Evolutionary conservation across 1,140 invertebrate genomes (phyloP), one percentile per base, ranked within the genome.

Genomic region (Oedothorax gibbosus): DNA sequence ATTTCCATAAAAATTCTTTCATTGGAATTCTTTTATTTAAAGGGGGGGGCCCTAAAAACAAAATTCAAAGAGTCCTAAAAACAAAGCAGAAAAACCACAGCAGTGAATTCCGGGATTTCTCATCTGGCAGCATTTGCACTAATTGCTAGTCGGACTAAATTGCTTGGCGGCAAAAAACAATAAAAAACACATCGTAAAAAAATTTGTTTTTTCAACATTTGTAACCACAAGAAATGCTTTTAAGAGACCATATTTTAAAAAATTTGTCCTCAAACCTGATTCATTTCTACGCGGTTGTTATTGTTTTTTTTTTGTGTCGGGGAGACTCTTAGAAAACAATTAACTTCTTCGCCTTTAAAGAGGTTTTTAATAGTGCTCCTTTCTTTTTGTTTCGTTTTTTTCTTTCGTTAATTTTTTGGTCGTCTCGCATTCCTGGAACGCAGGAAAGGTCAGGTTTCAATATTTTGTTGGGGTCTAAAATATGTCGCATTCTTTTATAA

Each of bases 171-270:
- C 18, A 71, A 71, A 71, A 71, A 71, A 35, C 35, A 35, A 35
- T 35, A 35, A 35, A 35, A 35, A 35, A 35, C 35, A 35, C 35
- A 35, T 35, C 35, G 35, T 35, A 35, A 35, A 35, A 64, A 50
- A 53, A 64, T 53, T 69, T 60, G 7, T 64, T 77, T 64, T 50
- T 62, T 64, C 15, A 50, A 10, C 50, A 18, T 51, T 78, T 66
- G 64, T 78, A 50, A 14, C 10, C 35, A 7, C 49, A 15, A 82
- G 66, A 82, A 72, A 72, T 82, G 62, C 68, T 51, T 35, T 14
- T 14, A 20, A 73, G 53, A 71, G 79, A 82, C 79, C 68, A 82
- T 82, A 82, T 82, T 82, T 82, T 82, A 82, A 82, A 82, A 82
- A 60, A 71, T 71, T 66, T 82, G 79, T 73, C 79, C 79, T 18